Conservation (phyloP, 2,113 vertebrate species). For the Phylloscopus trochilus region DNA sequence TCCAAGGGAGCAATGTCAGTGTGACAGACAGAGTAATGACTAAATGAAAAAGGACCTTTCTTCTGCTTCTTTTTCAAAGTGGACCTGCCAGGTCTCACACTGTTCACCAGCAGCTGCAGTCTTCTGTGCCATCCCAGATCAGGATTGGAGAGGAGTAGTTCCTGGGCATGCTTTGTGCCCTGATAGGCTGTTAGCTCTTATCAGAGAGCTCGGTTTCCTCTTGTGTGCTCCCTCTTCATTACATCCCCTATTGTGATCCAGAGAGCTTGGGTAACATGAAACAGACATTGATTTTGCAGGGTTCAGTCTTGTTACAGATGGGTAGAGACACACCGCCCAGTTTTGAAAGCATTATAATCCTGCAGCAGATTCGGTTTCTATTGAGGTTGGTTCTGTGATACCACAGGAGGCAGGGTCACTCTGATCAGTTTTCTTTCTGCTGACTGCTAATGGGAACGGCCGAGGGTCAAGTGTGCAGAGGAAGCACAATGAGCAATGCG, state of each 20-base stretch:
- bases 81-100: not conserved
- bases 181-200: not conserved
- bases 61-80: not conserved
- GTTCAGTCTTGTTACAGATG: not conserved
- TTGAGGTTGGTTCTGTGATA: not conserved
- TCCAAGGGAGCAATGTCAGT: not conserved
- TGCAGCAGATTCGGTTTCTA: not conserved
- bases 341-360: not conserved
- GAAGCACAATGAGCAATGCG: not conserved
- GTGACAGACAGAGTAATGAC: not conserved
- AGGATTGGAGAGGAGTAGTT: not conserved
- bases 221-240: not conserved
- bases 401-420: not conserved
- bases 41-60: not conserved
- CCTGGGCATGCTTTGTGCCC: not conserved
- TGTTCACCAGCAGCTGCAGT: not conserved
- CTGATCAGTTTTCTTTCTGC: not conserved
- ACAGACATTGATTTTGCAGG: not conserved
- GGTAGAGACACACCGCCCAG: not conserved
- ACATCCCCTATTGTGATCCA: not conserved
- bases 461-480: not conserved
- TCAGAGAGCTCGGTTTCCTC: not conserved
- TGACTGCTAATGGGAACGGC: not conserved
- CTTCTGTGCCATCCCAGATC: not conserved
- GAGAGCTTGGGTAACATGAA: not conserved